A percentile compares a stretch with the other conserved stretches of the same genome.
These are phyloP conservation scores for Caenorhabditis sinica DNA, from an alignment of 2,888 invertebrate genomes.

Conservation along the genomic window DNA sequence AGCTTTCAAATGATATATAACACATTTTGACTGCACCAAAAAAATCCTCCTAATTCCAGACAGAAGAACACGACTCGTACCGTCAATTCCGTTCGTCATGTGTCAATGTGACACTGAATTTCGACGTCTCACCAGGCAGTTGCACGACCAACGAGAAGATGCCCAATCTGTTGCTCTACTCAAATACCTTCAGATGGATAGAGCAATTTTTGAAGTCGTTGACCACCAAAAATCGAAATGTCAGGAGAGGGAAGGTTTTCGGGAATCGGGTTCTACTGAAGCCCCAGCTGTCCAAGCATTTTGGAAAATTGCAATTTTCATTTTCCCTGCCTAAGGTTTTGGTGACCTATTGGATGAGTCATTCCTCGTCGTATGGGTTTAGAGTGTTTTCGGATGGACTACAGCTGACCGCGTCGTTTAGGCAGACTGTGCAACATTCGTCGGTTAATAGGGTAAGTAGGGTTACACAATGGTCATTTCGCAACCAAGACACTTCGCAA, in stretches of 20 bases:
- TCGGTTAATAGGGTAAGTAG: constrained; percentile 52
- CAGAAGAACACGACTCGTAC: constrained; percentile 93
- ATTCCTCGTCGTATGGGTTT: constrained; percentile 76
- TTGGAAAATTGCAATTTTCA: constrained; percentile 89
- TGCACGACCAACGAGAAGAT: constrained; percentile 69
- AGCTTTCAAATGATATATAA: not conserved
- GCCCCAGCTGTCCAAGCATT: constrained; percentile 93
- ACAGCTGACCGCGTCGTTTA: constrained; percentile 67
- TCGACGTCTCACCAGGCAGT: constrained; percentile 87
- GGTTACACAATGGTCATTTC: too few species aligned
- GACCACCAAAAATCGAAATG: constrained; percentile 94
- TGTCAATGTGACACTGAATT: constrained; percentile 89
- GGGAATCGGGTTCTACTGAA: constrained; percentile 91
- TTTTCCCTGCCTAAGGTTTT: constrained; percentile 90
- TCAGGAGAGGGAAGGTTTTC: constrained; percentile 93
- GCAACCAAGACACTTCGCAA: too few species aligned
- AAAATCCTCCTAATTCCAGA: constrained; percentile 12
- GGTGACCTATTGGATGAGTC: constrained; percentile 97
- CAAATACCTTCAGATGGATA: constrained; percentile 83
- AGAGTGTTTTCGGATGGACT: constrained; percentile 78
- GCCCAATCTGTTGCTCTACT: constrained; percentile 82
- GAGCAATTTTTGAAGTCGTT: constrained; percentile 88
- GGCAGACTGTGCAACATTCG: constrained; percentile 63
- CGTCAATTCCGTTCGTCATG: constrained; percentile 94
- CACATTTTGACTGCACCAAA: too few species aligned